A percentile compares a stretch with the other conserved stretches of the same genome.
These are phyloP conservation scores for Tragelaphus buxtoni DNA, from an alignment of 2,113 vertebrate species.

Conservation along the genomic window DNA sequence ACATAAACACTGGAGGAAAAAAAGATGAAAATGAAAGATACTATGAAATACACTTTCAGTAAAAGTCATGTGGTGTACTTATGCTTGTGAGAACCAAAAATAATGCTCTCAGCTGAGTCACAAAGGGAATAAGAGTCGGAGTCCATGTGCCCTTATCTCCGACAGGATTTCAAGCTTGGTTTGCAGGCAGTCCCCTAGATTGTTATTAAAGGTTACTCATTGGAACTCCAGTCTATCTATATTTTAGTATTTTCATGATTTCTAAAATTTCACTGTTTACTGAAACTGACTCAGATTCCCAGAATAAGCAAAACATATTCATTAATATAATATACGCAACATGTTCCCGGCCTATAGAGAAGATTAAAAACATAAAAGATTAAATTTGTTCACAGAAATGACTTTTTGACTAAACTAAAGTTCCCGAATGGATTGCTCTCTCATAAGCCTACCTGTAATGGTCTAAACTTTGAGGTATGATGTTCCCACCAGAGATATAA, in stretches of 20 bases:
- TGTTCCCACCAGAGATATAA: not conserved
- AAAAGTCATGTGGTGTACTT: not conserved
- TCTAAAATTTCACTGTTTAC: not conserved
- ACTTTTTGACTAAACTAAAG: constrained; percentile 1
- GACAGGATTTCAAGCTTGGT: not conserved
- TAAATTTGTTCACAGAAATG: constrained; percentile 19
- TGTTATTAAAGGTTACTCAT: not conserved
- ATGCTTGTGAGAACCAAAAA: not conserved
- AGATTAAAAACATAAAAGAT: constrained; percentile 39
- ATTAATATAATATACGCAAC: constrained; percentile 30
- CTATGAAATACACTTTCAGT: not conserved
- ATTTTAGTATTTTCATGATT: constrained; percentile 17
- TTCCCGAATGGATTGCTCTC: not conserved
- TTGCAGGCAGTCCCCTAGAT: not conserved
- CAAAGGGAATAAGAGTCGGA: not conserved
- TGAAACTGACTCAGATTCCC: not conserved
- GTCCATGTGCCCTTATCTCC: not conserved
- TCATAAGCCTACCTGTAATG: not conserved
- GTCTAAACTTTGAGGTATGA: not conserved
- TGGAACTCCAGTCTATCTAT: not conserved
- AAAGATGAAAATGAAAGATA: not conserved
- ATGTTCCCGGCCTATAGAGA: not conserved
- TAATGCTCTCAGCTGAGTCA: not conserved
- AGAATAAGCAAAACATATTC: constrained; percentile 12
- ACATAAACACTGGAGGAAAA: not conserved